These are phyloP conservation scores for Cercopithecus mona DNA, from an alignment of 2,113 vertebrate species.

Conservation along the genomic window DNA sequence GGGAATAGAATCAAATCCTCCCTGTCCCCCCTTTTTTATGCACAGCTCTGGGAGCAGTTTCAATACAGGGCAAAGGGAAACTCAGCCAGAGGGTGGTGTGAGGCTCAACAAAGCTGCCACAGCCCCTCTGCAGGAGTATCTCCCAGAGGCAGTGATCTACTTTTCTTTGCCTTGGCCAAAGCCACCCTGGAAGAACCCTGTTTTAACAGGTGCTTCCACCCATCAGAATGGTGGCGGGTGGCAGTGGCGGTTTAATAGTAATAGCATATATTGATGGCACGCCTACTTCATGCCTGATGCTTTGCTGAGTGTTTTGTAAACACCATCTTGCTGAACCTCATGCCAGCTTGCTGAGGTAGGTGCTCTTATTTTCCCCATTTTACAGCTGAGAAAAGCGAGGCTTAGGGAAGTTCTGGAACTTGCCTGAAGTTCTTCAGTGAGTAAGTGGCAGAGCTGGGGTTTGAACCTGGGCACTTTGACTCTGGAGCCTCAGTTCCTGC, in stretches of 20 bases:
- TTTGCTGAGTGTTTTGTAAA: background rate
- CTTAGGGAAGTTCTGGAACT: background rate
- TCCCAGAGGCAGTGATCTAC: no score
- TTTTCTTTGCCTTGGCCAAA: background rate
- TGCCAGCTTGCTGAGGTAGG: background rate
- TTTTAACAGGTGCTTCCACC: background rate
- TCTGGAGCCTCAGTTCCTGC: background rate
- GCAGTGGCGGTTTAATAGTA: background rate
- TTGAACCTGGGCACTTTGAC: background rate
- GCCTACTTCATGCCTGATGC: background rate
- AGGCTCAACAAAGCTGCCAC: background rate
- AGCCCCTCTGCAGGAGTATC: fast-evolving
- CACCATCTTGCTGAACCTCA: fast-evolving
- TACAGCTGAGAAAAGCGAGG: background rate
- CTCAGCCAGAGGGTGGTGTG: fast-evolving
- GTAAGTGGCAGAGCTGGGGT: background rate
- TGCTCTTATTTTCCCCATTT: background rate
- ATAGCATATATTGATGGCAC: fast-evolving
- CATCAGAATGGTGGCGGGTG: no score
- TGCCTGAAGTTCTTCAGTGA: background rate
- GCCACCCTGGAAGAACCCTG: background rate
- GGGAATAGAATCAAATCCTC: background rate
- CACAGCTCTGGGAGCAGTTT: background rate
- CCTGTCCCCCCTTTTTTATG: background rate
- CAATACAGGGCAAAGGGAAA: background rate